Percentiles rank a stretch among this genome's conserved stretches.
phyloP scores from a whole-genome alignment of 2,888 invertebrate species.

The Stenodera caucasica region DNA sequence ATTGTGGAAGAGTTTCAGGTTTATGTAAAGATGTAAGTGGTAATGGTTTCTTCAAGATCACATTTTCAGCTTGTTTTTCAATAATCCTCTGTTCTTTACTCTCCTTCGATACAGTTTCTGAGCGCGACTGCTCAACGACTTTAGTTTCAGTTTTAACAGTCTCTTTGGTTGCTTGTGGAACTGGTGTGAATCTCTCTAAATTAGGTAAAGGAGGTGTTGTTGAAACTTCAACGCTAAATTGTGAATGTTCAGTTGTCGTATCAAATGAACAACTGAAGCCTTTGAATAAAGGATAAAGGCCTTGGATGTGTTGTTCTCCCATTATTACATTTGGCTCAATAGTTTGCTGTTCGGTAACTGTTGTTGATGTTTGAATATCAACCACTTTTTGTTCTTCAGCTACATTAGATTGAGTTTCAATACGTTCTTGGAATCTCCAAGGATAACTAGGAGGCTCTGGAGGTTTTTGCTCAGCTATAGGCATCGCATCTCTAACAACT shows the following conservation, averaged over 20 bases:
- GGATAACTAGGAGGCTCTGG: slow-evolving; percentile 18
- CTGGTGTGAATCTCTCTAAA: slow-evolving; percentile 30
- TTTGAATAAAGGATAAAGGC: slow-evolving; percentile 41
- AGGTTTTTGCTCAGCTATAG: slow-evolving; percentile 36
- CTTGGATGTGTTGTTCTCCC: slow-evolving; percentile 17
- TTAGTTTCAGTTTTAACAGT: slow-evolving; percentile 40
- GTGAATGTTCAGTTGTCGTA: slow-evolving; percentile 45
- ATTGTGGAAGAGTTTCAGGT: slow-evolving; percentile 65
- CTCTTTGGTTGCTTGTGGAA: slow-evolving; percentile 25
- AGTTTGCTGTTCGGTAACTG: slow-evolving; percentile 25
- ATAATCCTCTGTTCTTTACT: slow-evolving; percentile 19
- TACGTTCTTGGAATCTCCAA: slow-evolving; percentile 11
- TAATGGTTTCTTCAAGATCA: slow-evolving; percentile 44
- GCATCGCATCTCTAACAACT: slow-evolving; percentile 12
- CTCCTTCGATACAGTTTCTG: slow-evolving; percentile 22
- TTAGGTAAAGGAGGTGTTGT: slow-evolving; percentile 43
- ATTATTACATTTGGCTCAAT: slow-evolving; percentile 20
- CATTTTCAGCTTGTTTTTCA: slow-evolving; percentile 44
- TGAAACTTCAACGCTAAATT: slow-evolving; percentile 43
- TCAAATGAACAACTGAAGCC: slow-evolving; percentile 47
- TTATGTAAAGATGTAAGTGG: slow-evolving; percentile 57
- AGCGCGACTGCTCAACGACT: slow-evolving; percentile 13
- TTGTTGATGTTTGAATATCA: slow-evolving; percentile 19
- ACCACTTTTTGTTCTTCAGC: slow-evolving; percentile 19
- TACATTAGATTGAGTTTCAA: slow-evolving; percentile 33